These are phyloP conservation scores for Trachops cirrhosus DNA, from an alignment of 2,797 vertebrate species.

Conservation along the genomic window DNA sequence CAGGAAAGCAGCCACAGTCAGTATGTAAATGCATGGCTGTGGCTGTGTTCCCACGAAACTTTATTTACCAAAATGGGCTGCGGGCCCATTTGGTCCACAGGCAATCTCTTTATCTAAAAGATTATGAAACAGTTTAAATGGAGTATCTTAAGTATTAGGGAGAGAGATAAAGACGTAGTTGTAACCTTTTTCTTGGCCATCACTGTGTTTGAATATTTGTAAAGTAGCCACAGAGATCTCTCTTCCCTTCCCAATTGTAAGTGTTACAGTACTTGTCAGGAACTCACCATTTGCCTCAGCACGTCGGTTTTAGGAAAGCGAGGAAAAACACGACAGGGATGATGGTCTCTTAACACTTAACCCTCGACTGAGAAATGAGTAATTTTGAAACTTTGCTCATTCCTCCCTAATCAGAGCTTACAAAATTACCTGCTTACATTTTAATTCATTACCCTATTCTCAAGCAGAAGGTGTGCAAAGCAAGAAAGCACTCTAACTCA, in stretches of 20 bases:
- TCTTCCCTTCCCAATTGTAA: not conserved
- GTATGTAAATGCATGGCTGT: not conserved
- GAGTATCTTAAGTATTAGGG: not conserved
- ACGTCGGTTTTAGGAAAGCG: not conserved
- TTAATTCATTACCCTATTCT: not conserved
- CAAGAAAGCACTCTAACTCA: not conserved
- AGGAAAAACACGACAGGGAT: not conserved
- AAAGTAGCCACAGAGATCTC: not conserved
- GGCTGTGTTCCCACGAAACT: not conserved
- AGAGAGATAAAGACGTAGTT: not conserved
- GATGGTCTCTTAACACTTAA: not conserved
- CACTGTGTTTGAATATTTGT: not conserved
- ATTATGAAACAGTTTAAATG: not conserved
- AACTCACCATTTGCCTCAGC: not conserved
- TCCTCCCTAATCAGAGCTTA: not conserved
- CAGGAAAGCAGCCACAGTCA: not conserved
- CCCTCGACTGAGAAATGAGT: not conserved
- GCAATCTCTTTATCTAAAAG: not conserved
- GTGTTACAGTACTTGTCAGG: not conserved
- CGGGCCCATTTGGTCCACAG: not conserved
- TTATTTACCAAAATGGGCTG: not conserved
- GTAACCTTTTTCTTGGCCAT: not conserved
- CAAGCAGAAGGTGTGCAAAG: not conserved
- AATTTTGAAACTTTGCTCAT: not conserved
- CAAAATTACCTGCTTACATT: not conserved